Base-by-base conservation (phyloP, 2,888 invertebrate genomes). In the Ectobius pallidus region DNA sequence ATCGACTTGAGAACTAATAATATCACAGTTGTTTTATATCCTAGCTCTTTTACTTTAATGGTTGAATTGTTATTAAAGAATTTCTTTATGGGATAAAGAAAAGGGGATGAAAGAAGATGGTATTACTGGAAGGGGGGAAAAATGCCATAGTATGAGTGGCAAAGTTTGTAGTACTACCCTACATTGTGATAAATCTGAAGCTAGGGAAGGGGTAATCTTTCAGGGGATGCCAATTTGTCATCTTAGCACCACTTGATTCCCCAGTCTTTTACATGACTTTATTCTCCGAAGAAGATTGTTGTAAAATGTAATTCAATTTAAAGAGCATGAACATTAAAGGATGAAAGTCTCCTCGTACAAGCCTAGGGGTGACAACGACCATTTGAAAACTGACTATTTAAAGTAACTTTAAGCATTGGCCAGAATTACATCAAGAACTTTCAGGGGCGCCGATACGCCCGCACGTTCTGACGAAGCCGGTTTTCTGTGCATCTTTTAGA, bases 181-280 rank as follows among this genome's bases (percentile, higher is more conserved):
- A 22, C 55, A 55, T 55, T 55, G n/a, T n/a, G 58, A 58, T 58
- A 58, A 58, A 58, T 58, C 58, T 16, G 27, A 52, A 52, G 25
- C 14, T 46, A 18, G 2, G n/a, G 46, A 22, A 22, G 49, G 22
- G 25, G 52, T 52, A 14, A 25, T 52, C 52, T 25, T n/a, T 22
- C 16, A 58, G 58, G 30, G 58, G 58, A 58, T 30, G n/a, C n/a
- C 58, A 58, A 32, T 30, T 58, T 30, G 58, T 58, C 58, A 58
- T 25, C n/a, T 30, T 22, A 30, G 3, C 9, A 6, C 2, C 58
- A 16, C 32, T 2, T 22, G 25, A 14, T 52, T 27, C 55, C 55
- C 16, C 22, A 9, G 49, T 7, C 27, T n/a, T n/a, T 58, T 30
- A 52, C 27, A 11, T 22, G 52, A 14, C 9, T 20, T 25, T 52